A percentile compares a stretch with the other conserved stretches of the same genome.
Conservation (phyloP, 2,113 vertebrate genomes). For the Smithornis capensis region DNA sequence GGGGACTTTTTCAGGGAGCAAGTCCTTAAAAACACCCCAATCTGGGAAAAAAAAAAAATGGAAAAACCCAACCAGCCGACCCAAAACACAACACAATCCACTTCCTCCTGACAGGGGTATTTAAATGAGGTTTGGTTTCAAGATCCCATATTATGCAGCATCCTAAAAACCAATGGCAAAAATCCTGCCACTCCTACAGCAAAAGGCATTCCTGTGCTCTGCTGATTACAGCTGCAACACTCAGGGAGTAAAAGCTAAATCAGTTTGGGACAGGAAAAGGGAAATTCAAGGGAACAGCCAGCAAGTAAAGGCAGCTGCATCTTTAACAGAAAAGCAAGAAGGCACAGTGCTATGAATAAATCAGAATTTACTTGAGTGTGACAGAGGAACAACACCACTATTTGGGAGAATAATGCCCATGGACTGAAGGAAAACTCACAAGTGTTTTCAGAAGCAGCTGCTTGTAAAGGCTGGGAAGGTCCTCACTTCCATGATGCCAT, state of each 20-base stretch:
- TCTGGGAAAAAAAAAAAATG: background rate
- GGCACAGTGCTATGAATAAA: constrained; percentile 7
- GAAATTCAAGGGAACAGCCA: constrained; percentile 7
- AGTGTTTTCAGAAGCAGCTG: background rate
- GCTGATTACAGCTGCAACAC: background rate
- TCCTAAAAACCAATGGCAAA: background rate
- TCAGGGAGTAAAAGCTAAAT: background rate
- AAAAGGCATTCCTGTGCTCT: background rate
- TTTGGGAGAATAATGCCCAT: constrained; percentile 8
- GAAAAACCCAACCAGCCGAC: no score
- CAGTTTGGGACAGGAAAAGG: constrained; percentile 22
- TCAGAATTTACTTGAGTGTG: constrained; percentile 14
- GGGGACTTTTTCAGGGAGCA: background rate
- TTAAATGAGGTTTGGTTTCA: background rate
- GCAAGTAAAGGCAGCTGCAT: background rate
- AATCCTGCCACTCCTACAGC: background rate
- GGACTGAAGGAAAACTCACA: background rate
- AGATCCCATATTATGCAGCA: background rate
- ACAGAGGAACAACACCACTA: constrained; percentile 22
- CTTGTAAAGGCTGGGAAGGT: background rate
- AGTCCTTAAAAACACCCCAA: background rate
- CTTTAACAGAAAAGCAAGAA: background rate
- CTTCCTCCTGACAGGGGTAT: background rate
- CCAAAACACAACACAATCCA: background rate
- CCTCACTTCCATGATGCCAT: fast-evolving